These are phyloP conservation scores for Psilopogon haemacephalus DNA, from an alignment of 2,113 vertebrate genomes.

Conservation along the genomic window DNA sequence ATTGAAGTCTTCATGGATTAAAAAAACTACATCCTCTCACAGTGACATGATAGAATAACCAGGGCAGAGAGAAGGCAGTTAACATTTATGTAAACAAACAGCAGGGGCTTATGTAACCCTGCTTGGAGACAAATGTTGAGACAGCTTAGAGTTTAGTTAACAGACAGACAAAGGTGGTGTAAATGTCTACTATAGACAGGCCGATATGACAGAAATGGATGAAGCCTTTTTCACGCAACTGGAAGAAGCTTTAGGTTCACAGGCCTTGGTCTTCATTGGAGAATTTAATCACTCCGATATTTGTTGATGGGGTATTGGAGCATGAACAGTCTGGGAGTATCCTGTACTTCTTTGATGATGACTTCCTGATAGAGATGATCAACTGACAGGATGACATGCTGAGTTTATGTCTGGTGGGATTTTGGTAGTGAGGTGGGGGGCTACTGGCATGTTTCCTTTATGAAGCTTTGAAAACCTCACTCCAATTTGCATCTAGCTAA, in stretches of 20 bases:
- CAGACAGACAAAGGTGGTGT: neutral
- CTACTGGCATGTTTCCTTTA: too few species aligned
- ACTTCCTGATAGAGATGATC: neutral
- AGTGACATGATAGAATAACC: neutral
- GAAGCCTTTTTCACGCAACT: neutral
- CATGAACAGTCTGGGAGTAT: neutral
- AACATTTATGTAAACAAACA: neutral
- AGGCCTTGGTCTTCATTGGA: rapidly evolving
- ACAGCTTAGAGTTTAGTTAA: neutral
- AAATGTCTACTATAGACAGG: neutral
- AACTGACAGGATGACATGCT: neutral
- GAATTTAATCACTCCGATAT: neutral
- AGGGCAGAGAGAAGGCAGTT: neutral
- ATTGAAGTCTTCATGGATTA: neutral
- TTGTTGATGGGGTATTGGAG: neutral
- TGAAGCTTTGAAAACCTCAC: too few species aligned
- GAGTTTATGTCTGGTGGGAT: neutral
- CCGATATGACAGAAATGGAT: neutral
- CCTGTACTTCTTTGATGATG: neutral
- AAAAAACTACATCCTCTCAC: neutral
- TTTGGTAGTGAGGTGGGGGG: neutral
- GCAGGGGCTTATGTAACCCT: neutral
- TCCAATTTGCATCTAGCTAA: too few species aligned
- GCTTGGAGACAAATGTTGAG: neutral
- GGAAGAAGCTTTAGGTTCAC: neutral